Evolutionary conservation across 2,113 vertebrate species (phyloP).

Genomic region (Urocolius indicus): DNA sequence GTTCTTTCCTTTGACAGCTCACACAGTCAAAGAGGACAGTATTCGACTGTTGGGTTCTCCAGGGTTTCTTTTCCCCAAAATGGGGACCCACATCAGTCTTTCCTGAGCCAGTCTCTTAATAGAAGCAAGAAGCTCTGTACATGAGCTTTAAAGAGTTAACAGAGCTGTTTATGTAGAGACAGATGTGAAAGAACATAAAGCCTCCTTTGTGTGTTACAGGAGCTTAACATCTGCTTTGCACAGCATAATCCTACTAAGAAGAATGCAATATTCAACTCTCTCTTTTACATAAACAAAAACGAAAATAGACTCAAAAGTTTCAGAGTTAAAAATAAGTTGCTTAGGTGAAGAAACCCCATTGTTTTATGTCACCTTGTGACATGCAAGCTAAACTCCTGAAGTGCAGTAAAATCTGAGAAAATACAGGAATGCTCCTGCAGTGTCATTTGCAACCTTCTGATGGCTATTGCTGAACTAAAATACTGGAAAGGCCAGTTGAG

Average conservation of each 20-base stretch:
- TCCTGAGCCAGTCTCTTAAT: not conserved
- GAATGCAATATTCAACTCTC: conserved; percentile 53
- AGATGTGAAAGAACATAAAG: conserved; percentile 74
- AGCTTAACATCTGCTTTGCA: conserved; percentile 74
- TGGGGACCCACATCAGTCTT: not conserved
- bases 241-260: conserved; percentile 53
- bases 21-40: not conserved
- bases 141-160: conserved; percentile 59
- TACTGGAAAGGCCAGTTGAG: not conserved
- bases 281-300: conserved; percentile 48
- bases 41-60: not conserved
- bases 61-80: not conserved
- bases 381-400: not conserved
- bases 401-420: too few species aligned
- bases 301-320: conserved; percentile 27
- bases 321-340: conserved; percentile 44
- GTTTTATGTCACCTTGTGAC: not conserved
- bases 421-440: not conserved
- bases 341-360: not conserved
- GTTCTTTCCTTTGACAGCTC: not conserved
- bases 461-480: not conserved
- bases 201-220: conserved; percentile 59
- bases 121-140: not conserved
- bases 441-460: not conserved
- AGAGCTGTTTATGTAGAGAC: conserved; percentile 68